Evolutionary conservation across 2,888 invertebrate species (phyloP).

Genomic region (Eilema depressum): DNA sequence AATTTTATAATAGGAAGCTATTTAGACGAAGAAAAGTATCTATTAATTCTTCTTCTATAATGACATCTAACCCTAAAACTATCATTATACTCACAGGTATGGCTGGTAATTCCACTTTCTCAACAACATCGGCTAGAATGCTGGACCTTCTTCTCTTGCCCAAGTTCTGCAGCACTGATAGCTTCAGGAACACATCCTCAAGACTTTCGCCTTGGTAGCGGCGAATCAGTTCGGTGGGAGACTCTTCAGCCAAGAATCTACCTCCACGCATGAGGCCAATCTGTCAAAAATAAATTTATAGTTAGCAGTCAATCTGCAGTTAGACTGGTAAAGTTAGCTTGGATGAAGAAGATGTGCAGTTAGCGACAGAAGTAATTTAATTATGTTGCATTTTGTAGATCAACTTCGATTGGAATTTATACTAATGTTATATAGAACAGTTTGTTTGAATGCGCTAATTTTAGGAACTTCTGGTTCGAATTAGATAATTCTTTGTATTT

Average conservation of each 20-base stretch:
- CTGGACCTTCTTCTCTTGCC: conserved; percentile 93
- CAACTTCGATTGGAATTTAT: too few relatives aligned
- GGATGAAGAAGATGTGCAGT: too few relatives aligned
- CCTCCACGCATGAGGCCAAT: conserved; percentile 95
- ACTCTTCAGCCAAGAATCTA: conserved; percentile 93
- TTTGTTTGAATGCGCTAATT: too few relatives aligned
- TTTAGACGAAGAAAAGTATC: not conserved
- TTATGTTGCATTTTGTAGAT: too few relatives aligned
- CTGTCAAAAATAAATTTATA: conserved; percentile 69
- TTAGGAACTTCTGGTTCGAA: too few relatives aligned
- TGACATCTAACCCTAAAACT: not conserved
- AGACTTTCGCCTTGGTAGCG: conserved; percentile 91
- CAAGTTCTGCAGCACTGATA: conserved; percentile 93
- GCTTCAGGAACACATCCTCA: conserved; percentile 93
- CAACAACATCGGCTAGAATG: conserved; percentile 92
- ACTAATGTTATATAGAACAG: too few relatives aligned
- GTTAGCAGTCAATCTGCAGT: not conserved
- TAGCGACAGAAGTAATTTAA: too few relatives aligned
- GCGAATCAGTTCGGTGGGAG: conserved; percentile 90
- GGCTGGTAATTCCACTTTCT: conserved; percentile 88
- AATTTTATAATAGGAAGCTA: not conserved
- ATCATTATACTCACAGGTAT: conserved; percentile 83
- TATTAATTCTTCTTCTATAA: too few relatives aligned
- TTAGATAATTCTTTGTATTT: too few relatives aligned
- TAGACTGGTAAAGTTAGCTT: too few relatives aligned